Conservation (phyloP, 2,797 vertebrate species). For the Pangasius sanitwongsei region DNA sequence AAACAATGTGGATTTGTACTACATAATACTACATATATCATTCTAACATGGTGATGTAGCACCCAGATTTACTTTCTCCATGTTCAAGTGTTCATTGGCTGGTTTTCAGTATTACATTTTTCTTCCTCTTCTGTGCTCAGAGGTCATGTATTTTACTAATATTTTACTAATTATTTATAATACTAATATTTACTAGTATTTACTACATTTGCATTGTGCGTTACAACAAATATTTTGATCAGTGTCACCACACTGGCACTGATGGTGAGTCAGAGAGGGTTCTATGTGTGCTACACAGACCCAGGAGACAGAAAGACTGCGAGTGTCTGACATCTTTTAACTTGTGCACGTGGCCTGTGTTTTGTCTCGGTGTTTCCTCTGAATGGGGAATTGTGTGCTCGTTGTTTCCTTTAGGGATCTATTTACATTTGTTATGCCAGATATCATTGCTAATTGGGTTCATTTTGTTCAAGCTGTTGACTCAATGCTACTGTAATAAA, state of each 20-base stretch:
- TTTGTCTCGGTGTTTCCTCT: not conserved
- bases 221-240: slow-evolving; percentile 13
- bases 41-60: not conserved
- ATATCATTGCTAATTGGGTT: slow-evolving; percentile 36
- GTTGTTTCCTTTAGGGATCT: slow-evolving; percentile 40
- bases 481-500: not conserved
- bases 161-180: not conserved
- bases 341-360: not conserved
- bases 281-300: slow-evolving; percentile 11
- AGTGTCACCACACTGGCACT: not conserved
- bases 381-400: slow-evolving; percentile 35
- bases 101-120: not conserved
- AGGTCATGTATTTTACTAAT: not conserved
- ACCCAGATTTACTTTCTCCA: not conserved
- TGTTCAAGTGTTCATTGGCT: not conserved
- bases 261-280: slow-evolving; percentile 26
- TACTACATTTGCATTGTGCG: not conserved
- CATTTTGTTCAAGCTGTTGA: slow-evolving; percentile 18
- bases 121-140: not conserved
- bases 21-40: not conserved
- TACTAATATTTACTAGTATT: too few species aligned
- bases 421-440: slow-evolving; percentile 31
- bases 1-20: not conserved
- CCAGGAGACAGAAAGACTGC: slow-evolving; percentile 10
- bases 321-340: slow-evolving; percentile 3